Percentiles rank a stretch among this genome's conserved stretches.
Evolutionary conservation across 2,113 vertebrate genomes (phyloP).

Genomic region (Baryphthengus martii): DNA sequence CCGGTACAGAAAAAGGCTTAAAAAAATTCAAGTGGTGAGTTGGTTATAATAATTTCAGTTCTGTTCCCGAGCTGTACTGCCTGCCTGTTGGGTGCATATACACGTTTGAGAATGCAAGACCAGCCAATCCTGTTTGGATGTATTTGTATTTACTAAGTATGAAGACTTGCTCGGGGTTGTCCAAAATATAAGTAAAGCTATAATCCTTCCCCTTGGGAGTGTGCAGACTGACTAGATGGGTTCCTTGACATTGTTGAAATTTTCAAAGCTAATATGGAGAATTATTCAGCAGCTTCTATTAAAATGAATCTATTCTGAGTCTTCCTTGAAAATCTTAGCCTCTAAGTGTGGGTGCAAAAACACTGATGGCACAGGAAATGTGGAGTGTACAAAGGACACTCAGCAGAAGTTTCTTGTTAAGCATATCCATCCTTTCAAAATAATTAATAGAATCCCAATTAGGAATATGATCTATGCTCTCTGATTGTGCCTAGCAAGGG

Average conservation of each 20-base stretch:
- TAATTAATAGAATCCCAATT: background rate
- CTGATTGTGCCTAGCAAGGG: background rate
- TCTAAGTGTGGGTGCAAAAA: background rate
- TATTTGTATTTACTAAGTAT: background rate
- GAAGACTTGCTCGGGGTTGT: background rate
- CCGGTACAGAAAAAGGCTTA: background rate
- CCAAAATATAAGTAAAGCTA: background rate
- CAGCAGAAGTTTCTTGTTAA: background rate
- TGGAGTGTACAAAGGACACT: background rate
- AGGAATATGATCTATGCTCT: background rate
- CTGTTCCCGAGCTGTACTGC: background rate
- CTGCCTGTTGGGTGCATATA: background rate
- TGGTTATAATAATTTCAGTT: slow-evolving; percentile 23
- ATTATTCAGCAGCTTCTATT: background rate
- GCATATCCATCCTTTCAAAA: slow-evolving; percentile 4
- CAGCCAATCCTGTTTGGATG: background rate
- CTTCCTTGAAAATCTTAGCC: background rate
- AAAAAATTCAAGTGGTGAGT: background rate
- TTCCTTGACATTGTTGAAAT: background rate
- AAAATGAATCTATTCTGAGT: background rate
- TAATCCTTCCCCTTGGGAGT: background rate
- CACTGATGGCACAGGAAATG: background rate
- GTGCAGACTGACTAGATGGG: background rate
- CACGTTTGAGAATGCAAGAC: background rate
- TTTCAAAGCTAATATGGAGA: background rate